Evolutionary conservation across 2,797 vertebrate genomes (phyloP), one percentile per base, ranked within the genome.

Genomic region (Bovichtus diacanthus): DNA sequence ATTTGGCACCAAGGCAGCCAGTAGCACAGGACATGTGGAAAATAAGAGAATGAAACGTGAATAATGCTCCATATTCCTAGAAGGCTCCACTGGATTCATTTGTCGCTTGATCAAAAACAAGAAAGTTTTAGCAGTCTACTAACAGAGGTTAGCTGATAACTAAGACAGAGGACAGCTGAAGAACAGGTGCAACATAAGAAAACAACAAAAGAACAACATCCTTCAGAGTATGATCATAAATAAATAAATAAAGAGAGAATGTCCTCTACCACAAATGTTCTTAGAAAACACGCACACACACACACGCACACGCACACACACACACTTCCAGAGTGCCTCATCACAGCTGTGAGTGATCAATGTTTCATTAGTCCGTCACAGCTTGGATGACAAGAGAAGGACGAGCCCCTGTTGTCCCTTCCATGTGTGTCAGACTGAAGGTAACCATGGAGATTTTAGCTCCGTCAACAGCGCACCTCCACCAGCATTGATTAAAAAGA

Each of bases 361-460:
- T 89, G 82, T 93, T 94, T 93, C 86, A 94, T 93, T 82, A 92
- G 84, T 81, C 70, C 50, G 39, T 90, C 87, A 88, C 89, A 90
- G 90, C 89, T 91, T 92, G 80, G 90, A 88, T 93, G 92, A 92
- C 90, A 82, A 82, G 81, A 83, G 71, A 69, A 82, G 81, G 79
- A 86, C 71, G 70, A 46, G 23, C 71, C 61, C 21, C 74, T 23
- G 85, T 85, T 86, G 84, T 78, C 80, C 70, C 69, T 64, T 80
- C 66, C 75, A 63, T 74, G 77, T 72, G 83, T 89, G 87, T 87
- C 81, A 70, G 64, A 54, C 49, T n/a, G 44, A 4, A 25, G 53
- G 93, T 94, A 80, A 86, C 93, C 92, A 94, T 93, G 90, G 93
- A 66, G 84, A 94, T 59, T 25, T 50, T 10, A 27, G 39, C 72